Evolutionary conservation across 2,888 invertebrate species (phyloP), one percentile per base, ranked within the genome.

Genomic region (Unio pictorum): DNA sequence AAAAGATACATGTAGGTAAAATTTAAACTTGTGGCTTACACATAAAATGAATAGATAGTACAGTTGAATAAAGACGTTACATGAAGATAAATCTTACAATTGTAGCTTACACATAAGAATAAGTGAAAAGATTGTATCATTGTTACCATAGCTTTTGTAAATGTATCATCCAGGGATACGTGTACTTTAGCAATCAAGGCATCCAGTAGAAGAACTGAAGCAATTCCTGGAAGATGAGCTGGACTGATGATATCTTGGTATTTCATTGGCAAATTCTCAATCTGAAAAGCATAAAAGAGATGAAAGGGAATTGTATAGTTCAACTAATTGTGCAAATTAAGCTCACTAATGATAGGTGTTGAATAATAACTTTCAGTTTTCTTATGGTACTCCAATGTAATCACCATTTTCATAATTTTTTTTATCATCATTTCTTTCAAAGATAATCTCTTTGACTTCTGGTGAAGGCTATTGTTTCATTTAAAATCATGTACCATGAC

Each of bases 111-210:
- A 60, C 17, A 23, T 17, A 17, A 20, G 26, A 60, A 60, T 28
- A 17, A 60, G 17, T 23, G 17, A 60, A 45, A 45, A 45, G 45
- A 45, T 45, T 30, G 63, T 15, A 23, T 18, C 11, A 60, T 15
- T 68, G 81, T 78, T 80, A 89, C 89, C 78, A 84, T 79, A 20
- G 88, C 81, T 71, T 86, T 86, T 55, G 86, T 84, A 94, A 91
- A 76, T 92, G 92, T 76, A 93, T 90, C 68, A 94, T 92, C 85
- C 93, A 94, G 0, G 93, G 94, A 88, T 93, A 90, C 86, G 92
- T 94, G 94, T 59, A 95, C 92, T 86, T 95, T 94, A 20, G 94
- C 94, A 56, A 95, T 90, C 0, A 95, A 93, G 1, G 94, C 93
- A 86, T 95, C 95, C 81, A 95, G 92, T 20, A 95, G 92, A 81